These are phyloP conservation scores for Phyllostomus discolor DNA, from an alignment of 2,113 vertebrate genomes.

Conservation along the genomic window DNA sequence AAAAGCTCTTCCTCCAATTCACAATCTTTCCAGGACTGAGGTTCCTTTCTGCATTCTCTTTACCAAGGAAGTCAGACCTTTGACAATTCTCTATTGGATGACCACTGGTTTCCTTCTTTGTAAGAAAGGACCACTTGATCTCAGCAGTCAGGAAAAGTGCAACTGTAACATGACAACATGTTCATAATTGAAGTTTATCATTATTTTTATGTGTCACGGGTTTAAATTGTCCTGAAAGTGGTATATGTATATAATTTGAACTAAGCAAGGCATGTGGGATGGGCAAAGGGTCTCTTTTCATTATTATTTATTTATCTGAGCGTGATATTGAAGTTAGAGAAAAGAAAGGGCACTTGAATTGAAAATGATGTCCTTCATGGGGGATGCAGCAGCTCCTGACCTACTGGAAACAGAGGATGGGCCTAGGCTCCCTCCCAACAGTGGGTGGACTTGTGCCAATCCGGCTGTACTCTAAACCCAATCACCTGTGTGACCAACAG, in stretches of 20 bases:
- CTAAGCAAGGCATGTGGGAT: background rate
- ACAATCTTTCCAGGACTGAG: background rate
- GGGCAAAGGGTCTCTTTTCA: background rate
- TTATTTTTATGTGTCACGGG: background rate
- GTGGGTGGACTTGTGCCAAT: background rate
- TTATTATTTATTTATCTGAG: background rate
- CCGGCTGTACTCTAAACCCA: background rate
- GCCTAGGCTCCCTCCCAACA: background rate
- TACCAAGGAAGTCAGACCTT: background rate
- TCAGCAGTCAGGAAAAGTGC: slow-evolving; percentile 12
- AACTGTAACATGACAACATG: background rate
- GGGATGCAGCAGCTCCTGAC: background rate
- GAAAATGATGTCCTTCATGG: background rate
- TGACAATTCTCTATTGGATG: background rate
- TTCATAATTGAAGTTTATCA: background rate
- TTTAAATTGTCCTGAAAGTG: background rate
- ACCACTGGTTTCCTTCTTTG: background rate
- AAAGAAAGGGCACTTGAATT: background rate
- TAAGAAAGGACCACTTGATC: background rate
- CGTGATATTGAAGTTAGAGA: background rate
- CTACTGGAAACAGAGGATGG: background rate
- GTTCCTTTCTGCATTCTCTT: background rate
- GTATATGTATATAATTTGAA: background rate
- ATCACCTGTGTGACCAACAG: background rate
- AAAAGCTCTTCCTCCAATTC: background rate